Conservation (phyloP, 2,888 invertebrate species). For the Acronicta leporina region DNA sequence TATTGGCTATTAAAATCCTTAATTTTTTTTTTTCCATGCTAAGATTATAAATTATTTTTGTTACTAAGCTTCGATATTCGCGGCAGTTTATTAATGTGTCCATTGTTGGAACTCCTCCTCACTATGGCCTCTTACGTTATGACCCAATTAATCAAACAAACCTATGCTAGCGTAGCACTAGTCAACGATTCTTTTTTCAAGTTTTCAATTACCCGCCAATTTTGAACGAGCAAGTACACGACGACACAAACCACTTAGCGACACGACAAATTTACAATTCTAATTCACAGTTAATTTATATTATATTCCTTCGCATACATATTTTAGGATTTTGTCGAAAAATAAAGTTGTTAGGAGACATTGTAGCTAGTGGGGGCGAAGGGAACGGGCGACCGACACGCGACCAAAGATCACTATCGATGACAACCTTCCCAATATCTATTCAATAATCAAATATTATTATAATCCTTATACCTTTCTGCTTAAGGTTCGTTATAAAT, state of each 20-base stretch:
- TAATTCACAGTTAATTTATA: conserved; percentile 78
- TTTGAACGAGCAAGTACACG: conserved; percentile 58
- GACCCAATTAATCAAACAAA: conserved; percentile 5
- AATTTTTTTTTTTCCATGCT: too few species aligned
- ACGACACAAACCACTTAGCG: conserved; percentile 63
- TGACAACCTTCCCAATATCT: conserved; percentile 70
- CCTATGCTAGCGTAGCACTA: conserved; percentile 13
- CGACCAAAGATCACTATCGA: conserved; percentile 80
- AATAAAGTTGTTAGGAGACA: conserved; percentile 81
- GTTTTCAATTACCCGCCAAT: conserved; percentile 57
- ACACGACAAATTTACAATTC: conserved; percentile 79
- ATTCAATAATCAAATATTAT: conserved; percentile 59
- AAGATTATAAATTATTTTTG: too few species aligned
- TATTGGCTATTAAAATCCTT: too few species aligned
- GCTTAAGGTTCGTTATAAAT: conserved; percentile 17
- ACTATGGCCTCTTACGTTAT: background rate
- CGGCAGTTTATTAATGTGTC: too few species aligned
- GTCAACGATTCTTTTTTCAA: conserved; percentile 27
- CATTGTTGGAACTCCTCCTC: too few species aligned
- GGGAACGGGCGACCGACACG: conserved; percentile 72
- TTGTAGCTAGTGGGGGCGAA: conserved; percentile 64
- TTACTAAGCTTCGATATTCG: too few species aligned
- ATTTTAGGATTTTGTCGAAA: conserved; percentile 75
- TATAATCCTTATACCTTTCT: conserved; percentile 60
- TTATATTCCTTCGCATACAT: conserved; percentile 70